Conservation (phyloP, 1,140 invertebrate genomes). For the Brachionus asplanchnoidis region DNA sequence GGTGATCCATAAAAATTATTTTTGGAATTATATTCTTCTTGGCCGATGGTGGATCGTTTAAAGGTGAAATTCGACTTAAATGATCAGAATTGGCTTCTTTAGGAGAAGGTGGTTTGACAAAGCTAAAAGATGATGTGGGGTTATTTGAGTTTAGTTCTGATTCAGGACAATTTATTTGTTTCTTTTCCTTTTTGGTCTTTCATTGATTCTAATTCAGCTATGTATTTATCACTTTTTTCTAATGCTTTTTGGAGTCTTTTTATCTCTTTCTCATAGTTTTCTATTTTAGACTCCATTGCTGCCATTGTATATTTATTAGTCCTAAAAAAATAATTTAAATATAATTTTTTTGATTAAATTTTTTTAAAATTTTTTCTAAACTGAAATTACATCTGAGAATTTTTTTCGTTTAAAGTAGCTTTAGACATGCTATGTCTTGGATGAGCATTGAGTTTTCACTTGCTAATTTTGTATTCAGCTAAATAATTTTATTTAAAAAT, state of each 20-base stretch:
- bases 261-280: conserved; percentile 51
- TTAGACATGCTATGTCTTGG: not conserved
- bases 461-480: conserved; percentile 37
- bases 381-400: not conserved
- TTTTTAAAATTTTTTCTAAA: not conserved
- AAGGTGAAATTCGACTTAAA: not conserved
- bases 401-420: conserved; percentile 12
- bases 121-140: not conserved
- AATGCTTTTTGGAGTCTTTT: conserved; percentile 51
- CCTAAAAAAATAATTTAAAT: conserved; percentile 43
- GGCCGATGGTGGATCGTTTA: not conserved
- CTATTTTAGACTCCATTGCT: conserved; percentile 51
- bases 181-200: conserved; percentile 43
- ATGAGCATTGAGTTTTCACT: conserved; percentile 36
- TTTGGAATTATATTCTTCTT: conserved; percentile 9
- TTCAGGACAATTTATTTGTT: not conserved
- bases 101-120: conserved; percentile 20
- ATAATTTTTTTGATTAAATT: not conserved
- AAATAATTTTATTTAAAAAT: not conserved
- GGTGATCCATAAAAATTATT: conserved; percentile 22
- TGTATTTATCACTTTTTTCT: conserved; percentile 53
- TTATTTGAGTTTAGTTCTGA: not conserved
- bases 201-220: conserved; percentile 50
- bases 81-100: not conserved
- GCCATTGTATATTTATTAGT: conserved; percentile 53